Evolutionary conservation across 2,888 invertebrate genomes (phyloP).

Genomic region (Leptopilina drosophilae): DNA sequence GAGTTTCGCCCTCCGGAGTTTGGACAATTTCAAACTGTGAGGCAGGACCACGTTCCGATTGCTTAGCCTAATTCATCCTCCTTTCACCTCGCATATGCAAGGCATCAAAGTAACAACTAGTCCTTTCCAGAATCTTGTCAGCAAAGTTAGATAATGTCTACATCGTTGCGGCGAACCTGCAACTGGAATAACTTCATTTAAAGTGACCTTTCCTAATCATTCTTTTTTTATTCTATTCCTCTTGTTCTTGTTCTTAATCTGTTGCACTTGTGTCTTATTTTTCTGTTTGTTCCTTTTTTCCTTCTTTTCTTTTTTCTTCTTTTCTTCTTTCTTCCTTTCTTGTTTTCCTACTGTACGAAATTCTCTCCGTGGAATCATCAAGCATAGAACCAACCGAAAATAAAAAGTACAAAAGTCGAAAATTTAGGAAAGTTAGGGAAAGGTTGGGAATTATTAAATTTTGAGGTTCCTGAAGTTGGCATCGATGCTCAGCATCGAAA

Average conservation of each 20-base stretch:
- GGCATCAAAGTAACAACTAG: conserved; percentile 60
- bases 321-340: too few relatives aligned
- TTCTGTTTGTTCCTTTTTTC: too few relatives aligned
- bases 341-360: too few relatives aligned
- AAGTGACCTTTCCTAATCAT: conserved; percentile 38
- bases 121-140: conserved; percentile 60
- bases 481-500: too few relatives aligned
- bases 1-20: conserved; percentile 69
- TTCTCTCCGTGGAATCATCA: too few relatives aligned
- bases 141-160: conserved; percentile 58
- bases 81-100: conserved; percentile 51
- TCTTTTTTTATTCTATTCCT: too few relatives aligned
- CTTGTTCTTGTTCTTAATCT: too few relatives aligned
- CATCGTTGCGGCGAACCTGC: conserved; percentile 11
- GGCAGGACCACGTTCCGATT: conserved; percentile 71
- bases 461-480: too few relatives aligned
- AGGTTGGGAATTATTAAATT: neutral
- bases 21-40: conserved; percentile 68
- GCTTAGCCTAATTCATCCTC: conserved; percentile 74
- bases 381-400: too few relatives aligned
- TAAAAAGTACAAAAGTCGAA: too few relatives aligned
- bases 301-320: too few relatives aligned
- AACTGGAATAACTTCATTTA: conserved; percentile 57
- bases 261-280: too few relatives aligned
- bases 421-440: neutral